phyloP scores from a whole-genome alignment of 2,888 invertebrate genomes.

The Phytoseiulus persimilis region DNA sequence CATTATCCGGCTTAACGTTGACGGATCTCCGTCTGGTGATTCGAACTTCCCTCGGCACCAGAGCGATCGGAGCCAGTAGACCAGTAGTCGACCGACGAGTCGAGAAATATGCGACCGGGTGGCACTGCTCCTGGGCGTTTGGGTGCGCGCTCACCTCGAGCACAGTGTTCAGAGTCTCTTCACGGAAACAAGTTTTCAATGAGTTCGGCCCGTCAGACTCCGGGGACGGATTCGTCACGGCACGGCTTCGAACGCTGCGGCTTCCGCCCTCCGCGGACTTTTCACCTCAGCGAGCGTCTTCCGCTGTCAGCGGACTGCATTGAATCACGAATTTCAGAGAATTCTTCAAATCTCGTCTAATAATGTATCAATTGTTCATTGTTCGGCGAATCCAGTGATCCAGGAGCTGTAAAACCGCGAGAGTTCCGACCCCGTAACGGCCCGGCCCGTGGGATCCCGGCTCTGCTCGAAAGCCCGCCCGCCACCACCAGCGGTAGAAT shows the following conservation, averaged over 20 bases:
- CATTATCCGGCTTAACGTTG: conserved; percentile 5
- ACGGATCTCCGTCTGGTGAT: neutral
- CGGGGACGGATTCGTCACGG: neutral
- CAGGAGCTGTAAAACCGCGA: neutral
- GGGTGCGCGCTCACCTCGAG: too few relatives aligned
- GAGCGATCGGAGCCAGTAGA: neutral
- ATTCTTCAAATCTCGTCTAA: neutral
- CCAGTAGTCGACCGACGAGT: neutral
- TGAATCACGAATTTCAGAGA: neutral
- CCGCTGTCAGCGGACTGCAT: neutral
- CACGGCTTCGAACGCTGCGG: neutral
- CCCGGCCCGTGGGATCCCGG: neutral
- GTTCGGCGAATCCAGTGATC: neutral
- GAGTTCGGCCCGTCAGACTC: neutral
- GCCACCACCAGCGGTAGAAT: too few relatives aligned
- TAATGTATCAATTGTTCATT: neutral
- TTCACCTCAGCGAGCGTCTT: neutral
- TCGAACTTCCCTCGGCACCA: neutral
- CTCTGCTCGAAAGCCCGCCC: neutral
- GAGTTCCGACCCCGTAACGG: neutral
- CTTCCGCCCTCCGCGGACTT: neutral
- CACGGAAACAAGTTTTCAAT: too few relatives aligned
- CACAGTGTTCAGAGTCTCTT: too few relatives aligned
- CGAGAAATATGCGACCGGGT: neutral
- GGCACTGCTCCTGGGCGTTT: neutral